Percentiles rank a stretch among this genome's conserved stretches.
phyloP scores from a whole-genome alignment of 1,140 invertebrate genomes.

The Aphis gossypii region DNA sequence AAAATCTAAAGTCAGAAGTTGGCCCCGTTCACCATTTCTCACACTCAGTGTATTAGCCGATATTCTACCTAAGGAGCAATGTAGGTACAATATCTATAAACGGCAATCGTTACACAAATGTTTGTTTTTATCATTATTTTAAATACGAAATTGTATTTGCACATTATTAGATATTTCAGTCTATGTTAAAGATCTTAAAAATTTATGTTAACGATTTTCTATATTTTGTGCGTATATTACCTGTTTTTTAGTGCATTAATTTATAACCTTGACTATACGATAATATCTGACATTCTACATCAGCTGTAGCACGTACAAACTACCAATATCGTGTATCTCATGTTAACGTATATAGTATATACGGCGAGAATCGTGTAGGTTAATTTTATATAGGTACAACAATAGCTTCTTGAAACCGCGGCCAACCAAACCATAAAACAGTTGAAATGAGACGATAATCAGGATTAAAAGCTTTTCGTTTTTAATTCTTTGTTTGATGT shows the following conservation, averaged over 20 bases:
- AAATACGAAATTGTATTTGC: too few relatives aligned
- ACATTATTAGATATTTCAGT: too few relatives aligned
- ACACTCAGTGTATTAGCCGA: too few relatives aligned
- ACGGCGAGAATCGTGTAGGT: not conserved
- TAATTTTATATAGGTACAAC: not conserved
- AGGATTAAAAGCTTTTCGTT: conserved; percentile 23
- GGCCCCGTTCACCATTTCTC: too few relatives aligned
- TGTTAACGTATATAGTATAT: not conserved
- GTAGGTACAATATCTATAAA: too few relatives aligned
- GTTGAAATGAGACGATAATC: not conserved
- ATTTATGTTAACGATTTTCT: not conserved
- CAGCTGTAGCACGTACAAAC: not conserved
- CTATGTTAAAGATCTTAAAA: too few relatives aligned
- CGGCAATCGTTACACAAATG: too few relatives aligned
- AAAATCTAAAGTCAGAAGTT: too few relatives aligned
- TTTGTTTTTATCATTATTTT: too few relatives aligned
- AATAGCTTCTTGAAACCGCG: not conserved
- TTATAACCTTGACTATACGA: not conserved
- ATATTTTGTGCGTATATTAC: not conserved
- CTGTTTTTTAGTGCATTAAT: not conserved
- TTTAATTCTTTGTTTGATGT: not conserved
- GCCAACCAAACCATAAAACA: too few relatives aligned
- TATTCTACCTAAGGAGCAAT: too few relatives aligned
- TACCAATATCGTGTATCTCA: not conserved
- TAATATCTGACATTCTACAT: not conserved